Conservation (phyloP, 2,888 invertebrate species). For the Drosophila mulleri region DNA sequence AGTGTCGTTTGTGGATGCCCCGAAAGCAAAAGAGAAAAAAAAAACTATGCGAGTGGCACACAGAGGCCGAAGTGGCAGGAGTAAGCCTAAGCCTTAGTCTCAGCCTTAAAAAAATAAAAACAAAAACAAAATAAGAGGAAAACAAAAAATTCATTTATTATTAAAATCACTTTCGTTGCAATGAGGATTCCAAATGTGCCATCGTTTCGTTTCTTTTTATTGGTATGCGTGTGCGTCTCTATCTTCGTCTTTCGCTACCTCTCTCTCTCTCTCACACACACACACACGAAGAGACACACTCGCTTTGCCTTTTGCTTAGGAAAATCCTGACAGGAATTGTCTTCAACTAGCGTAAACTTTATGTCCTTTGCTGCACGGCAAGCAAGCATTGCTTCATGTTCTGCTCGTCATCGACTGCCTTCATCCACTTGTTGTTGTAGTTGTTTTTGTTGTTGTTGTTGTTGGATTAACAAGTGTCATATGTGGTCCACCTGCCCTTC, state of each 20-base stretch:
- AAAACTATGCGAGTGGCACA: conserved; percentile 44
- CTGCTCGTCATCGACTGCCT: conserved; percentile 50
- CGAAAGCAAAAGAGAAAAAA: background rate
- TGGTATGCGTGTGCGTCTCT: conserved; percentile 62
- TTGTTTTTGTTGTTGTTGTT: conserved; percentile 31
- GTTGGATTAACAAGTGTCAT: conserved; percentile 78
- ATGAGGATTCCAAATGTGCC: conserved; percentile 83
- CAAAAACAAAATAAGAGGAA: conserved; percentile 5
- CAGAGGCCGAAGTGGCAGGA: background rate
- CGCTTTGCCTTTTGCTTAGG: conserved; percentile 5
- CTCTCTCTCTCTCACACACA: background rate
- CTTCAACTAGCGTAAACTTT: conserved; percentile 68
- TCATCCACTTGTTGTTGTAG: background rate
- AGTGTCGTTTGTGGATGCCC: conserved; percentile 50
- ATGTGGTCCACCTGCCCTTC: conserved; percentile 58
- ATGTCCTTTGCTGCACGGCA: conserved; percentile 22
- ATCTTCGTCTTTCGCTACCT: background rate
- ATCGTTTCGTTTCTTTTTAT: conserved; percentile 78
- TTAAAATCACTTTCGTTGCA: conserved; percentile 85
- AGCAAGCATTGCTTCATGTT: conserved; percentile 45
- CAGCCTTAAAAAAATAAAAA: background rate
- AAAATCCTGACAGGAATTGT: conserved; percentile 65
- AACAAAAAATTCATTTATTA: conserved; percentile 83
- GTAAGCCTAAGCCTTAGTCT: conserved; percentile 10
- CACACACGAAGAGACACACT: background rate